phyloP scores from a whole-genome alignment of 2,888 invertebrate species.

The Pseudococcus jackbeardsleyi region DNA sequence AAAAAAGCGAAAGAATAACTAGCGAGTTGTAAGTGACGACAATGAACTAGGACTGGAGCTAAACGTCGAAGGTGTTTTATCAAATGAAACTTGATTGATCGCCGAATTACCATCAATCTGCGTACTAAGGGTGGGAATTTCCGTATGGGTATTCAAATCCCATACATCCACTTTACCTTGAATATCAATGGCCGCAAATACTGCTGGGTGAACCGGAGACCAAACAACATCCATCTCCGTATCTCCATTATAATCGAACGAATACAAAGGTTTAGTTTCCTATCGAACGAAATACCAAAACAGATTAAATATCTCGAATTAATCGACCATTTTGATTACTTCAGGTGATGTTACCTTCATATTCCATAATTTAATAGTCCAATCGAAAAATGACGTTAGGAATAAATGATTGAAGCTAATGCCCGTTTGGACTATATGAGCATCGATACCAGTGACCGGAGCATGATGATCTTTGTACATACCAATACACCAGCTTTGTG shows the following conservation, averaged over 20 bases:
- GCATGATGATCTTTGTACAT: conserved; percentile 95
- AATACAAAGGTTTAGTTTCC: conserved; percentile 94
- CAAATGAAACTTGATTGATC: conserved; percentile 92
- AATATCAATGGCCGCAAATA: conserved; percentile 97
- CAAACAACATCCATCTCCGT: conserved; percentile 98
- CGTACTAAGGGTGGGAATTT: conserved; percentile 92
- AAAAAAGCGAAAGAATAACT: too few relatives aligned
- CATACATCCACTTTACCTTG: conserved; percentile 94
- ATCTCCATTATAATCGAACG: conserved; percentile 98
- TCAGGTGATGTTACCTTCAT: too few relatives aligned
- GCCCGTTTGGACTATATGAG: conserved; percentile 90
- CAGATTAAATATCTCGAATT: conserved; percentile 37
- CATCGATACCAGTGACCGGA: conserved; percentile 92
- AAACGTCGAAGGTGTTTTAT: conserved; percentile 93
- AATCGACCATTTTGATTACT: too few relatives aligned
- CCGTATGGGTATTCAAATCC: conserved; percentile 97
- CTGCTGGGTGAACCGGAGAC: conserved; percentile 97
- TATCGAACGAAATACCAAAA: conserved; percentile 70
- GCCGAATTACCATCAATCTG: conserved; percentile 88
- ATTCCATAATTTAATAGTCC: too few relatives aligned
- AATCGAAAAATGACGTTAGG: too few relatives aligned
- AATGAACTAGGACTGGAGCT: too few relatives aligned
- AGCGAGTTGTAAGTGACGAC: too few relatives aligned
- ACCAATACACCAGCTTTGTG: conserved; percentile 91
- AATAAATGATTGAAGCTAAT: too few relatives aligned